These are phyloP conservation scores for Notolabrus celidotus DNA, from an alignment of 2,797 vertebrate species.

Conservation along the genomic window DNA sequence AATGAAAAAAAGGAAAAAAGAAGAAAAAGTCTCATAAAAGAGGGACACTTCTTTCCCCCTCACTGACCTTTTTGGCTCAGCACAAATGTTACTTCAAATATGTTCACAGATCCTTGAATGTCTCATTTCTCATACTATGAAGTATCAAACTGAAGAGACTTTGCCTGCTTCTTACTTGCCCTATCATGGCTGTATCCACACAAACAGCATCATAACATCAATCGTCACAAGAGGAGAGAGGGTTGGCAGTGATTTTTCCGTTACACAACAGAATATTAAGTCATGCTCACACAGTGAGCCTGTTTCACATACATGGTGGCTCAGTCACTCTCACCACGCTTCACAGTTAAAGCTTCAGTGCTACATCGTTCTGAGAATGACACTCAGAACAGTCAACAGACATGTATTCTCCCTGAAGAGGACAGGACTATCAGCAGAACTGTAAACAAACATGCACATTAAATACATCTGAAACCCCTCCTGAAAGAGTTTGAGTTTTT, in stretches of 20 bases:
- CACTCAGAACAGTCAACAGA: slow-evolving; percentile 40
- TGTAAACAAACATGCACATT: slow-evolving; percentile 65
- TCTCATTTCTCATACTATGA: not conserved
- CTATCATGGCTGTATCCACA: slow-evolving; percentile 64
- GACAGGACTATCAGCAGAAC: slow-evolving; percentile 59
- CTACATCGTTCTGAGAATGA: slow-evolving; percentile 49
- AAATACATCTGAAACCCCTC: slow-evolving; percentile 25
- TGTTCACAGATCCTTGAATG: slow-evolving; percentile 21
- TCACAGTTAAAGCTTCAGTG: slow-evolving; percentile 66
- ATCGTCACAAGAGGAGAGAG: slow-evolving; percentile 74
- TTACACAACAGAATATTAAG: slow-evolving; percentile 52
- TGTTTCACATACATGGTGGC: slow-evolving; percentile 54
- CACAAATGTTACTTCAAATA: slow-evolving; percentile 53
- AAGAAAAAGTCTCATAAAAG: slow-evolving; percentile 42
- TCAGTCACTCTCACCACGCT: slow-evolving; percentile 62
- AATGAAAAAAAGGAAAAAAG: slow-evolving; percentile 26
- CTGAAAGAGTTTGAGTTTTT: slow-evolving; percentile 23
- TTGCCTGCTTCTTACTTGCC: slow-evolving; percentile 38
- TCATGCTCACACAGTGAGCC: slow-evolving; percentile 79
- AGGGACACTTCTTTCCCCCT: slow-evolving; percentile 5
- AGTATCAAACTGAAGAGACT: slow-evolving; percentile 27
- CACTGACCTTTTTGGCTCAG: slow-evolving; percentile 32
- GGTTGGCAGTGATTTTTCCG: slow-evolving; percentile 38
- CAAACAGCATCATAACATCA: slow-evolving; percentile 79
- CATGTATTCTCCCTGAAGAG: slow-evolving; percentile 50